Percentiles rank a stretch among this genome's conserved stretches.
Conservation (phyloP, 2,113 vertebrate genomes). For the Peromyscus californicus region DNA sequence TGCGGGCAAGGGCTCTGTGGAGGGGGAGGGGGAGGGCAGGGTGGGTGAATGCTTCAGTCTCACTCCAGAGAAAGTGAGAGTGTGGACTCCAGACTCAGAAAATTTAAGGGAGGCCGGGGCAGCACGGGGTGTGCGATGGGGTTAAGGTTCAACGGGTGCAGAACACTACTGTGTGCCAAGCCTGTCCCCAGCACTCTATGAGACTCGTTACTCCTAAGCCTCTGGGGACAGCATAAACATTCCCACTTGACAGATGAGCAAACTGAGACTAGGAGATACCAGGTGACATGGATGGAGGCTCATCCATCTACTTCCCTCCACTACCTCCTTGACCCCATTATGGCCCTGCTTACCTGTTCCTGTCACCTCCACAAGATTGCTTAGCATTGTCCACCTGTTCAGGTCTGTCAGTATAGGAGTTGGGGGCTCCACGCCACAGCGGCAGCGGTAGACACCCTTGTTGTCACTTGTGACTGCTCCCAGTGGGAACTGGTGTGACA, state of each 20-base stretch:
- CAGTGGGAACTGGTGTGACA: background rate
- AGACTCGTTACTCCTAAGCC: background rate
- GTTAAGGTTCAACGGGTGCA: too few species aligned
- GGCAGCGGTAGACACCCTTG: slow-evolving; percentile 64
- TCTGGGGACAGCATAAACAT: background rate
- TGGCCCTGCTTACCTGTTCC: slow-evolving; percentile 38
- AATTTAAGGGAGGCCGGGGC: background rate
- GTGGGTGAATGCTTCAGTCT: background rate
- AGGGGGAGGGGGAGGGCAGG: background rate
- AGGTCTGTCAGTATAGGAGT: fast-evolving
- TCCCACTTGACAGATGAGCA: background rate
- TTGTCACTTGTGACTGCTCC: background rate
- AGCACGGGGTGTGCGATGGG: fast-evolving
- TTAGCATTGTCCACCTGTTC: fast-evolving
- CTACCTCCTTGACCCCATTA: background rate
- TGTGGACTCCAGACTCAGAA: background rate
- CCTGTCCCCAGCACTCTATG: background rate
- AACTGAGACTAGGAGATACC: background rate
- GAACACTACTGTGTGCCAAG: fast-evolving
- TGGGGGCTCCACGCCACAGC: fast-evolving
- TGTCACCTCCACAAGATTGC: slow-evolving; percentile 56
- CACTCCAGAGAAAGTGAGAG: fast-evolving
- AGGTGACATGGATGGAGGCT: background rate
- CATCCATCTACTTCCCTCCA: fast-evolving
- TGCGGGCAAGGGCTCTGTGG: slow-evolving; percentile 46